These are phyloP conservation scores for Acanthoscelides obtectus DNA, from an alignment of 2,888 invertebrate species.

Conservation along the genomic window DNA sequence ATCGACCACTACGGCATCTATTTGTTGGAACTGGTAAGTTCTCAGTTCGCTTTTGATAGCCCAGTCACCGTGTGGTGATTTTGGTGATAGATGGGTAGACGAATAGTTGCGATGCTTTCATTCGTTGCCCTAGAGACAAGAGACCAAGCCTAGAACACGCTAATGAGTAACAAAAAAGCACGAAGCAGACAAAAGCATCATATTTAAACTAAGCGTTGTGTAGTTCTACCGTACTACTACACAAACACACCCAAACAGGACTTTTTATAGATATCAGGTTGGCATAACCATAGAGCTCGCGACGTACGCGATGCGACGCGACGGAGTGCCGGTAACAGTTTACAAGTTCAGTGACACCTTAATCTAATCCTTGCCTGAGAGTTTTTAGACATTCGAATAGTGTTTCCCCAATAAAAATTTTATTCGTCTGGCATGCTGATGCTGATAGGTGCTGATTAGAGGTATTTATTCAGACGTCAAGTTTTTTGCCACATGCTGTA, in stretches of 20 bases:
- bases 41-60: too few species aligned
- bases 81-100: too few species aligned
- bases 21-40: too few species aligned
- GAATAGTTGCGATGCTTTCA: too few species aligned
- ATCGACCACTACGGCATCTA: too few species aligned
- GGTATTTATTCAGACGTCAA: neutral
- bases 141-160: too few species aligned
- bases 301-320: neutral
- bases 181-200: too few species aligned
- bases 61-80: too few species aligned
- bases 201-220: too few species aligned
- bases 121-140: too few species aligned
- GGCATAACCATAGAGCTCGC: neutral
- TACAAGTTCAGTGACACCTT: neutral
- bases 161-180: too few species aligned
- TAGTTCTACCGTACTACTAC: neutral
- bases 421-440: neutral
- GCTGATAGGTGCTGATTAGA: neutral
- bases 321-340: neutral
- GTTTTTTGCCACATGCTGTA: too few species aligned
- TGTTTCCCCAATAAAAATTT: neutral
- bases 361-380: neutral
- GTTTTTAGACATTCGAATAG: neutral
- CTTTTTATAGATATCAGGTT: neutral
- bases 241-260: neutral